These are phyloP conservation scores for Anoplolepis gracilipes DNA, from an alignment of 1,140 invertebrate species.

Conservation along the genomic window DNA sequence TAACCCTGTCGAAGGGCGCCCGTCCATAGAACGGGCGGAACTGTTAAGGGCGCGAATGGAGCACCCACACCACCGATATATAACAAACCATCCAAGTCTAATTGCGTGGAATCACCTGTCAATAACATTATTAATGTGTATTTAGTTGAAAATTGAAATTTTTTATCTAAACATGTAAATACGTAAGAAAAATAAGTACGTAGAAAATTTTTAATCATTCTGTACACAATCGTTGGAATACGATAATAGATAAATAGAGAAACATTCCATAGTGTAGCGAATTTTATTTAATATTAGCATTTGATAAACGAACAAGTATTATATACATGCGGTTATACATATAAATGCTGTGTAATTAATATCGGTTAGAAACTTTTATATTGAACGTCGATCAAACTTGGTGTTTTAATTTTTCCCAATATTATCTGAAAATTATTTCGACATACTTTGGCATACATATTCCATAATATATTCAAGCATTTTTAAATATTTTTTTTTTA, in stretches of 20 bases:
- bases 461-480: background rate
- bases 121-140: conserved; percentile 69
- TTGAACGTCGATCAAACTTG: background rate
- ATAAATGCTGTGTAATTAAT: background rate
- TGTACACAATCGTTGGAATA: no score
- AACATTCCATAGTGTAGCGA: background rate
- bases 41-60: conserved; percentile 90
- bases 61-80: conserved; percentile 95
- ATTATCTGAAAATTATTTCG: background rate
- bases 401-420: background rate
- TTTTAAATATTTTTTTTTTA: background rate
- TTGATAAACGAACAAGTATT: conserved; percentile 15
- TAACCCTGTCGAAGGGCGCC: conserved; percentile 95
- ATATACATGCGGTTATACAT: background rate
- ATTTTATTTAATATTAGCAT: conserved; percentile 1
- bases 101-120: conserved; percentile 92
- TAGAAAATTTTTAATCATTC: no score
- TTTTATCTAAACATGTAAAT: background rate
- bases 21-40: conserved; percentile 96
- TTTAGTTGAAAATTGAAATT: background rate
- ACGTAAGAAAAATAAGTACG: background rate
- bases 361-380: background rate
- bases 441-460: background rate
- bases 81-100: conserved; percentile 95
- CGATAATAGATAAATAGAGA: background rate